phyloP scores from a whole-genome alignment of 2,888 invertebrate species.

The Andrena bucephala region DNA sequence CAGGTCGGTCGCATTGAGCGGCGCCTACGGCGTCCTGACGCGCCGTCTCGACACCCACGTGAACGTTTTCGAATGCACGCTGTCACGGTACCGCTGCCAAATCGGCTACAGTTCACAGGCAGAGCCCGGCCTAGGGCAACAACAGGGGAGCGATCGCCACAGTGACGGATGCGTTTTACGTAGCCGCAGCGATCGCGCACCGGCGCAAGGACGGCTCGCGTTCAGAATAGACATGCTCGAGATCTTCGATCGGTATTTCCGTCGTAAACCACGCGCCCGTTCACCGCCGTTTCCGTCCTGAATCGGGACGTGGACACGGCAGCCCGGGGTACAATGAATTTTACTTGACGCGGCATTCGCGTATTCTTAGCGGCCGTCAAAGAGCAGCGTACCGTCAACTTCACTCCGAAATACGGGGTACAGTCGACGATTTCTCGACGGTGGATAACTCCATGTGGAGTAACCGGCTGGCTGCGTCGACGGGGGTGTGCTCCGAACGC shows the following conservation, averaged over 20 bases:
- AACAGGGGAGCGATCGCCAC: slow-evolving; percentile 1
- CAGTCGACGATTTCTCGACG: neutral
- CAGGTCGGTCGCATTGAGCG: slow-evolving; percentile 52
- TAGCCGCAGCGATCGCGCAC: slow-evolving; percentile 29
- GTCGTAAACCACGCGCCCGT: slow-evolving; percentile 1
- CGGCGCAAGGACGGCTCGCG: slow-evolving; percentile 22
- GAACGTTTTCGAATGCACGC: slow-evolving; percentile 53
- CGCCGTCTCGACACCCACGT: slow-evolving; percentile 75
- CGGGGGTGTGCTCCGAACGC: slow-evolving; percentile 36
- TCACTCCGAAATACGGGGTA: neutral
- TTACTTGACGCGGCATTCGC: slow-evolving; percentile 7
- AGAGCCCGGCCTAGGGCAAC: slow-evolving; percentile 27
- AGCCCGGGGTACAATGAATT: neutral
- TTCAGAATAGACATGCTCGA: slow-evolving; percentile 15
- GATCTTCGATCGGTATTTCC: slow-evolving; percentile 9
- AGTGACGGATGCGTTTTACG: slow-evolving; percentile 25
- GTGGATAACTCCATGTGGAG: slow-evolving; percentile 9
- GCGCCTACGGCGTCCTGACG: slow-evolving; percentile 73
- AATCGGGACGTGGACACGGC: neutral
- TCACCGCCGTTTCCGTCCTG: slow-evolving; percentile 1
- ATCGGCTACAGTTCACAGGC: slow-evolving; percentile 41
- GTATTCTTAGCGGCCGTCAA: slow-evolving; percentile 24
- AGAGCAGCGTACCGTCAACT: neutral
- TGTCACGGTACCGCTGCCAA: slow-evolving; percentile 60
- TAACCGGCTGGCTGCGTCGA: slow-evolving; percentile 1